These are phyloP conservation scores for Girardinichthys multiradiatus DNA, from an alignment of 2,113 vertebrate genomes.

Conservation along the genomic window DNA sequence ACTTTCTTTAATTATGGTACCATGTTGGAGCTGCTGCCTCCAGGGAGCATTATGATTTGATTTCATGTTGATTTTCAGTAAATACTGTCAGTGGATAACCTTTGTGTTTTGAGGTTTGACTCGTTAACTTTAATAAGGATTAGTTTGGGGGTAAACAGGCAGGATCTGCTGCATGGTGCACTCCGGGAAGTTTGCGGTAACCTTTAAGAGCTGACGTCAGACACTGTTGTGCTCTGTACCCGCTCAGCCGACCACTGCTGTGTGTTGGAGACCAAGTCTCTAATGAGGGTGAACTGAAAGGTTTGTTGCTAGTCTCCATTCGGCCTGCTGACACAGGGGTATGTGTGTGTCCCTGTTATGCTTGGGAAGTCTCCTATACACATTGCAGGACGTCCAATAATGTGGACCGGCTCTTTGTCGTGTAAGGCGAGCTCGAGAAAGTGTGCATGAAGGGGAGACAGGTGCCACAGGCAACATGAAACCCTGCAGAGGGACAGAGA, in stretches of 20 bases:
- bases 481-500: slow-evolving; percentile 27
- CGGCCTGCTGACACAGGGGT: slow-evolving; percentile 23
- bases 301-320: slow-evolving; percentile 25
- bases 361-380: too few relatives aligned
- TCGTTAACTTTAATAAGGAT: slow-evolving; percentile 46
- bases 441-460: too few relatives aligned
- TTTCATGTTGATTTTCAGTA: neutral
- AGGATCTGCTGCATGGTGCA: too few relatives aligned
- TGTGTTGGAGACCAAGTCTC: neutral
- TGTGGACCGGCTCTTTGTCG: slow-evolving; percentile 2
- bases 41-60: too few relatives aligned
- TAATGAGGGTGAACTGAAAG: slow-evolving; percentile 47
- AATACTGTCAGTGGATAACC: slow-evolving; percentile 12
- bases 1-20: neutral
- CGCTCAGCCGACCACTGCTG: slow-evolving; percentile 25
- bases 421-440: too few relatives aligned
- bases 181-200: slow-evolving; percentile 30
- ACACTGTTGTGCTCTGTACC: slow-evolving; percentile 31
- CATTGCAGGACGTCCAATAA: slow-evolving; percentile 33
- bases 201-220: slow-evolving; percentile 36
- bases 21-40: neutral
- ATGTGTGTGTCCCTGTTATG: too few relatives aligned
- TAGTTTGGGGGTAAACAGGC: slow-evolving; percentile 50
- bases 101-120: slow-evolving; percentile 36
- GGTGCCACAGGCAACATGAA: slow-evolving; percentile 56